Base-by-base conservation (phyloP, 1,140 invertebrate genomes). In the Macrostomum lignano region DNA sequence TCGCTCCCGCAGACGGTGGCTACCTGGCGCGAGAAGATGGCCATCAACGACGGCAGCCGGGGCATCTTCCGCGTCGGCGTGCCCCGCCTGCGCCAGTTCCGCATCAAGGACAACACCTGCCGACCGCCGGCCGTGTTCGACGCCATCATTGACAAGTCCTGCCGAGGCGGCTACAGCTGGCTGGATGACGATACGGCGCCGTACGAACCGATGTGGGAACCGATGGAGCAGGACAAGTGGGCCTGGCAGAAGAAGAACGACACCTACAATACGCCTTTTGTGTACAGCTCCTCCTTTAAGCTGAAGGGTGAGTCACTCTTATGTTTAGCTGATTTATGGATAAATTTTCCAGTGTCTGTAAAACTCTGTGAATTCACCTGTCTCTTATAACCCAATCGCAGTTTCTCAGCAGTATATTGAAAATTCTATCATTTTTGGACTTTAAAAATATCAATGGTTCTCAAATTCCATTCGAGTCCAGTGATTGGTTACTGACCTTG, bases 51-150 rank as follows among this genome's bases (percentile, higher is more conserved):
- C 36, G 31, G 45, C 17, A 31, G 36, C 25, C 24, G 36, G 13
- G 40, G 44, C 10, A 43, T 45, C 6, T 38, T 51, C 2, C 28
- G 55, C 33, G 45, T 58, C 9, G 55, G 52, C 1, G 45, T 53
- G 10, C 48, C 45, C 1, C 35, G 52, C 15, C 32, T 58, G 14
- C 38, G 52, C 32, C 52, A 55, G 38, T 37, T 52, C 21, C 38
- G 55, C 31, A 44, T 58, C 10, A 55, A 58, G 37, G 45, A 51
- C 35, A 44, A 54, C 31, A 44, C 54, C 0, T 57, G 54, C 32
- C 46, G 26, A 5, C 42, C 55, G 14, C 36, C 43, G 25, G 17
- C 19, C 0, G 17, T 20, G 9, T 43, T 57, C 36, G 17, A 24
- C 5, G 7, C 20, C 7, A 3, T 51, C 1, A 46, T 55, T 13